Base-by-base conservation (phyloP, 2,888 invertebrate genomes). In the Stenchaetothrips biformis region DNA sequence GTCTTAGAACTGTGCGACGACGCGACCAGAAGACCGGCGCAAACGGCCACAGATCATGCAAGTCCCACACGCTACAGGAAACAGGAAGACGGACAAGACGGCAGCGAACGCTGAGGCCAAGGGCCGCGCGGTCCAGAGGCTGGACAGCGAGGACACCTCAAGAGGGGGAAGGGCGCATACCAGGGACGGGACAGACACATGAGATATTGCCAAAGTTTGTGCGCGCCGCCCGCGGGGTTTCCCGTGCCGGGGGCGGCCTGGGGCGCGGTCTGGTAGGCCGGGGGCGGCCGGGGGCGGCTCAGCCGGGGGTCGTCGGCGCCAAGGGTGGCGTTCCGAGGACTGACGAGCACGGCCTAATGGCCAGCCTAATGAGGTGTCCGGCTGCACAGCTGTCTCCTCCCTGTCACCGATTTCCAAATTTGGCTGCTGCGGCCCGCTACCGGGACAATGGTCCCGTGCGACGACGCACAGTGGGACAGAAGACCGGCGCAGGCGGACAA, bases 201-300 rank as follows among this genome's bases (percentile, higher is more conserved):
- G 67, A 74, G 67, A 74, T 74, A 74, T 74, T 74, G 67, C 67
- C 67, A 74, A 74, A 74, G 67, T 74, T 74, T 74, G 67, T 11
- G 67, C 67, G 25, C 67, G 67, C 67, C 8, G 67, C 21, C 67
- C 67, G 67, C 67, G 21, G 67, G 67, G 67, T n/a, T 9, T 53
- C 13, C 53, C 53, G 53, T 4, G 62, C 13, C 21, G 67, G 59
- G 67, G 67, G 67, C 67, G 67, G 67, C 7, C 37, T n/a, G 67
- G 21, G 67, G 18, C 21, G 67, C 21, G 67, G 67, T 37, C 4
- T 37, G 67, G 3, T 7, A 21, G 62, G 11, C n/a, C 62, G 62
- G 67, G 67, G 16, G 67, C 67, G 67, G 62, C 4, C 4, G 37
- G 37, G 37, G 59, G 59, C 62, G 62, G 62, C 2, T 16, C 18